Conservation (phyloP, 35 echinoderm and acorn worm genomes). For the Diadema setosum region DNA sequence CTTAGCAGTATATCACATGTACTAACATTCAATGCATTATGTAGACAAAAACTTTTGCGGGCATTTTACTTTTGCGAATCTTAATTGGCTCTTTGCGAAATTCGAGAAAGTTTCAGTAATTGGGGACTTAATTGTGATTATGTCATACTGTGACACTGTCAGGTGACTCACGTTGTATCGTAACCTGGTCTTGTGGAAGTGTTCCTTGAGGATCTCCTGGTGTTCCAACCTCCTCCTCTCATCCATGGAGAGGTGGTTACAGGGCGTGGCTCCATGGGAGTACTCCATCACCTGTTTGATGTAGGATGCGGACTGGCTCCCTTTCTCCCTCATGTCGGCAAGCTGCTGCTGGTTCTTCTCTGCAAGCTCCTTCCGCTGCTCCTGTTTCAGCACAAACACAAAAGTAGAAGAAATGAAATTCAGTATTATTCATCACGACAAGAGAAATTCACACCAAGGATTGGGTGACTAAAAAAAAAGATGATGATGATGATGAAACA, state of each 20-base stretch:
- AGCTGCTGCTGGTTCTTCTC: not conserved
- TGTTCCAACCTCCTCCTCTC: not conserved
- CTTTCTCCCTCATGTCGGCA: not conserved
- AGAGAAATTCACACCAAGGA: too few species aligned
- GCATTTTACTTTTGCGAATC: not conserved
- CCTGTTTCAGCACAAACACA: not conserved
- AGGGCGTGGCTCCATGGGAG: too few species aligned
- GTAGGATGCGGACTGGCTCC: not conserved
- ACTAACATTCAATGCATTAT: too few species aligned
- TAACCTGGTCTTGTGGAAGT: not conserved
- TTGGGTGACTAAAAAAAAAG: too few species aligned
- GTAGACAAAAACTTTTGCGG: too few species aligned
- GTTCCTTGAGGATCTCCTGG: not conserved
- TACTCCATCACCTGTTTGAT: not conserved
- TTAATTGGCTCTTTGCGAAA: not conserved
- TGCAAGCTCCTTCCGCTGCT: not conserved
- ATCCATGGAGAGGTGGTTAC: not conserved
- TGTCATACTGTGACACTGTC: not conserved
- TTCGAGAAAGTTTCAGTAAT: not conserved
- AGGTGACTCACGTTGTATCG: slow-evolving; percentile 2
- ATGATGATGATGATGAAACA: too few species aligned
- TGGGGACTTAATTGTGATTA: not conserved
- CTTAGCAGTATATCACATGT: not conserved
- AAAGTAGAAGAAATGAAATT: not conserved
- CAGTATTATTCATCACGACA: too few species aligned